Base-by-base conservation (phyloP, 1,140 invertebrate genomes). In the Meloidogyne exigua region DNA sequence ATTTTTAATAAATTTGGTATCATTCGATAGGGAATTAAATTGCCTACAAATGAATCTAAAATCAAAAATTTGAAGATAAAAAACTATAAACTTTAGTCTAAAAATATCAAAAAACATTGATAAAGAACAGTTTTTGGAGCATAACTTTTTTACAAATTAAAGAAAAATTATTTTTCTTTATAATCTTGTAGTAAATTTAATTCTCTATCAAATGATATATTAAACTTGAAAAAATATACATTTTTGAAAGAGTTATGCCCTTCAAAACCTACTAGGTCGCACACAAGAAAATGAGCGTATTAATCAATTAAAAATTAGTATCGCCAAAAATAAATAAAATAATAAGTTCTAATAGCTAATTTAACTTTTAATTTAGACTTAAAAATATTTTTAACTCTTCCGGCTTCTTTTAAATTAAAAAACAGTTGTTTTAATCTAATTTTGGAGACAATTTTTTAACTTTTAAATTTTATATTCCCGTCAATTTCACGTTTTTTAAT, bases 361-460 rank as follows among this genome's bases (percentile, higher is more conserved):
- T 57, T 57, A 57, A 9, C 7, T 9, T 57, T 57, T 57, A n/a
- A n/a, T n/a, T n/a, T 57, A n/a, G 7, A 18, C 7, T n/a, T 57
- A 57, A 57, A 57, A 57, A 57, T n/a, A 57, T 7, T 18, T 18
- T 18, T 9, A n/a, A 57, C n/a, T n/a, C 5, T n/a, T 57, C 21
- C 7, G 0, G 1, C 49, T 18, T 18, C 15, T 44, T 49, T 49
- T 49, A 57, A 57, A 57, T 32, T n/a, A 15, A 49, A n/a, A n/a
- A n/a, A 57, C 49, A 57, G 49, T n/a, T 57, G 49, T n/a, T n/a
- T 57, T n/a, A 57, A 21, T 57, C 49, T 57, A 57, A 57, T 57
- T 57, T n/a, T 57, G 18, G 49, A 49, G 49, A n/a, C 18, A 57
- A 57, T 9, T 57, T n/a, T 57, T n/a, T 10, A 10, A 39, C n/a